Evolutionary conservation across 2,797 vertebrate species (phyloP), one percentile per base, ranked within the genome.

Genomic region (Pithecia hirsuta): DNA sequence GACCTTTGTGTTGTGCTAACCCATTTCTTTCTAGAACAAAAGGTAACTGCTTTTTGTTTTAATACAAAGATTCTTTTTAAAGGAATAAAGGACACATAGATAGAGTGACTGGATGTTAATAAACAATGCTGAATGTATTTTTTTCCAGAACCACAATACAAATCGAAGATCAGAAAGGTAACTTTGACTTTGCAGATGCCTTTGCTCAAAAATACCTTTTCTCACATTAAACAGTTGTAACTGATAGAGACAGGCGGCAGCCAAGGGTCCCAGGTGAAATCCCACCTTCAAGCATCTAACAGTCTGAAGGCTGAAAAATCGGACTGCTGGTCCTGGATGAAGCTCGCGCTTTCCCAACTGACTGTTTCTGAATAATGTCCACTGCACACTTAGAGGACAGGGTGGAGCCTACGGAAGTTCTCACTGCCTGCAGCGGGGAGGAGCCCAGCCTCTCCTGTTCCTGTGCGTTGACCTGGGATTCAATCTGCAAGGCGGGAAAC

Each of bases 341-440:
- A 67, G 33, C 64, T n/a, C 0, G 3, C 15, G 3, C 15, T 67
- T n/a, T n/a, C 33, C 33, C 64, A n/a, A 19, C 61, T 64, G 61
- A 64, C 61, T n/a, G 64, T 67, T 67, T n/a, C 33, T 67, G 64
- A 19, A 67, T 67, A n/a, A n/a, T 9, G 15, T 7, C 7, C 64
- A 19, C 7, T 19, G 33, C 0, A 1, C 33, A n/a, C 64, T n/a
- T 15, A 0, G 3, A 30, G 64, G 64, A 67, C 33, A 8, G 64
- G 33, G 64, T n/a, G 33, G 64, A 67, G 4, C 15, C 64, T 67
- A 0, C 0, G 33, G 33, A 67, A 19, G 33, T 33, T n/a, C 33
- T 30, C 28, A 30, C 57, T 33, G 15, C 19, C 7, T n/a, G 33
- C 64, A 67, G 64, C 17, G 7, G 64, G 33, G 61, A n/a, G 7